Percentiles rank a stretch among this genome's conserved stretches.
Evolutionary conservation across 2,888 invertebrate species (phyloP).

Genomic region (Phanerotoma sp.): DNA sequence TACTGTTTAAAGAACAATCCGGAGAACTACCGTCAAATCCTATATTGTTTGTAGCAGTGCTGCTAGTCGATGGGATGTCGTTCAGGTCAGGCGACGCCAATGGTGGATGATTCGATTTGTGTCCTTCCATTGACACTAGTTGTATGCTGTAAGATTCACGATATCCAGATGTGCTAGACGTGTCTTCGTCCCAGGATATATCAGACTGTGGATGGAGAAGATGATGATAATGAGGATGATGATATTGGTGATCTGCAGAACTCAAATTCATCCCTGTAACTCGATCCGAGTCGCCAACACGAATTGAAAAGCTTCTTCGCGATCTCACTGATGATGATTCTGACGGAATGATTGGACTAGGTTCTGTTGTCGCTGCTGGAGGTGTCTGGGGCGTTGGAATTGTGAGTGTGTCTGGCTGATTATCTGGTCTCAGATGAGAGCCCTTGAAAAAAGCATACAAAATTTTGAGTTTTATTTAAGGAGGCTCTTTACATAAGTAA

Average conservation of each 20-base stretch:
- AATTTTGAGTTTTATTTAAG: too few species aligned
- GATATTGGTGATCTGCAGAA: constrained; percentile 41
- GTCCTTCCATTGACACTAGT: constrained; percentile 63
- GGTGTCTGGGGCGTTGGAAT: constrained; percentile 32
- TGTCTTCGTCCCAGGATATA: constrained; percentile 78
- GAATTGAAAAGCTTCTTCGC: constrained; percentile 39
- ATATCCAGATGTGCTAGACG: constrained; percentile 83
- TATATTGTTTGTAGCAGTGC: constrained; percentile 57
- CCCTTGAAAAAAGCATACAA: constrained; percentile 53
- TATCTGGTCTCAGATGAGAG: constrained; percentile 59
- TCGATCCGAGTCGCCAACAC: constrained; percentile 36
- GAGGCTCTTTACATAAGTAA: too few species aligned
- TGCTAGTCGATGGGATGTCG: constrained; percentile 60
- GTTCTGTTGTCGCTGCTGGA: constrained; percentile 36
- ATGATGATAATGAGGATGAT: constrained; percentile 32
- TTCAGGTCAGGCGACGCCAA: constrained; percentile 67
- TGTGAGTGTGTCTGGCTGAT: constrained; percentile 46
- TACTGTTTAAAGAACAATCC: constrained; percentile 68
- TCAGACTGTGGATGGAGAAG: constrained; percentile 60
- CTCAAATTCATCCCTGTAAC: constrained; percentile 10
- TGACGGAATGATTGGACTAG: constrained; percentile 38
- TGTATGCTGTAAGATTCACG: constrained; percentile 70
- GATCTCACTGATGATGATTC: constrained; percentile 47
- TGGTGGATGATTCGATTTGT: constrained; percentile 57
- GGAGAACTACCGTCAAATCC: constrained; percentile 62